These are phyloP conservation scores for Caracal caracal DNA, from an alignment of 2,113 vertebrate genomes.

Conservation along the genomic window DNA sequence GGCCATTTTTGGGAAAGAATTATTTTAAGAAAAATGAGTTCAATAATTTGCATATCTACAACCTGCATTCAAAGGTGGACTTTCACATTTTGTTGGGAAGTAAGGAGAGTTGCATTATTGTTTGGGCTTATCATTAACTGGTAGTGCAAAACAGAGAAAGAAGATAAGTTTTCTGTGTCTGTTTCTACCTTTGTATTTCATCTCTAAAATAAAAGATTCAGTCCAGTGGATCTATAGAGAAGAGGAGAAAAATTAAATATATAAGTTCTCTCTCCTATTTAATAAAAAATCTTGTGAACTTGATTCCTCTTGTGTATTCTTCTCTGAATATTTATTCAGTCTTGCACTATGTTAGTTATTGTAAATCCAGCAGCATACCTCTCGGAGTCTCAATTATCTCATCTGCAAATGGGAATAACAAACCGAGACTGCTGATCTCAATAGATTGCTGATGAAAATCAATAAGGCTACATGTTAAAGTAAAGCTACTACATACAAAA, in stretches of 20 bases:
- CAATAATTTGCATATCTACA: neutral
- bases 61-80: neutral
- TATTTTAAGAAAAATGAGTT: neutral
- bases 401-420: neutral
- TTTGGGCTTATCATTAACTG: neutral
- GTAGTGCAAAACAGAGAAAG: neutral
- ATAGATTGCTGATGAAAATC: neutral
- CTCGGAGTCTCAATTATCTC: neutral
- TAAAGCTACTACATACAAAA: neutral
- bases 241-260: neutral
- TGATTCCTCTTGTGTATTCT: neutral
- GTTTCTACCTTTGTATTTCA: neutral
- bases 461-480: neutral
- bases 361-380: neutral
- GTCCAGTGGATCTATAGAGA: neutral
- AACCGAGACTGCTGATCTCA: neutral
- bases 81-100: neutral
- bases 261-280: neutral
- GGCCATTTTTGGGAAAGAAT: neutral
- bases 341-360: neutral
- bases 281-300: neutral
- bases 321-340: neutral
- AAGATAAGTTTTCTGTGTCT: neutral
- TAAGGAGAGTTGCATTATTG: neutral
- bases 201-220: neutral